Conservation (phyloP, 1,140 invertebrate species). For the Caenorhabditis briggsae region DNA sequence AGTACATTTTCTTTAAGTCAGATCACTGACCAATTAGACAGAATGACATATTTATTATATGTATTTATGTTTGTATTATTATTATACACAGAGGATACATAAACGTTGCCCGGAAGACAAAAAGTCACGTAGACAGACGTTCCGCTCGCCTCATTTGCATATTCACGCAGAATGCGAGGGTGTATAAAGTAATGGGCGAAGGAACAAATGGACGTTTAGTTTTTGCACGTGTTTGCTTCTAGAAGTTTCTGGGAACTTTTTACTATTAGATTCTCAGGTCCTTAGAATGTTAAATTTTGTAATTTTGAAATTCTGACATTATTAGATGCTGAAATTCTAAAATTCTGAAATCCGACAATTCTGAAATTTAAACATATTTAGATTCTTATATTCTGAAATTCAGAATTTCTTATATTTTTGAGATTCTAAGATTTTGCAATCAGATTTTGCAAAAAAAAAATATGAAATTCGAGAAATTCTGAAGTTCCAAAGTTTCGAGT, state of each 20-base stretch:
- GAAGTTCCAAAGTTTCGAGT: too few relatives aligned
- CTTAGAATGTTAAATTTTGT: too few relatives aligned
- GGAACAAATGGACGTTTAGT: background rate
- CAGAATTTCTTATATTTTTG: too few relatives aligned
- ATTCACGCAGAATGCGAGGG: background rate
- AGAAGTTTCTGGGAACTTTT: background rate
- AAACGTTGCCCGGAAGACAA: background rate
- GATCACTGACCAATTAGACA: background rate
- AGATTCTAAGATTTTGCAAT: too few relatives aligned
- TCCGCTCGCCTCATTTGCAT: conserved; percentile 37
- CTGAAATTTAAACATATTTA: too few relatives aligned
- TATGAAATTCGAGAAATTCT: too few relatives aligned
- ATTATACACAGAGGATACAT: background rate
- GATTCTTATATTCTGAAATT: too few relatives aligned
- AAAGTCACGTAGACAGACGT: background rate
- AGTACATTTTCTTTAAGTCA: background rate
- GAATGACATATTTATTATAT: background rate
- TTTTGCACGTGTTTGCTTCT: background rate
- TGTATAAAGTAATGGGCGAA: background rate
- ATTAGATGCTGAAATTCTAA: too few relatives aligned
- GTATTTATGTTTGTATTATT: background rate
- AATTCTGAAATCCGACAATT: too few relatives aligned
- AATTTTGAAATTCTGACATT: too few relatives aligned
- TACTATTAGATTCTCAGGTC: too few relatives aligned
- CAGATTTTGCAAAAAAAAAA: too few relatives aligned